Evolutionary conservation across 2,113 vertebrate species (phyloP).

Genomic region (Eublepharis macularius): DNA sequence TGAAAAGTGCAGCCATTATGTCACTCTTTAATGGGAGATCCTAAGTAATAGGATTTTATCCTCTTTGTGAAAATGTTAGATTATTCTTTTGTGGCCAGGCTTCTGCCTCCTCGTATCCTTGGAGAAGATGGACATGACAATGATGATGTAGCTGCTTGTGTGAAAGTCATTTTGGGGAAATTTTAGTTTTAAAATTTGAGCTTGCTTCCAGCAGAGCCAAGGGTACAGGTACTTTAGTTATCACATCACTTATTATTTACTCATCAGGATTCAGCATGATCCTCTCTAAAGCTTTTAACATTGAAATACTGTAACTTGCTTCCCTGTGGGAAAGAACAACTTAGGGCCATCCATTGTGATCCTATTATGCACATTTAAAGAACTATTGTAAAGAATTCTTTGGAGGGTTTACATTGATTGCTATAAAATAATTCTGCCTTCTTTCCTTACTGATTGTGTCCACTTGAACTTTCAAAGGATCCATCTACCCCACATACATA

Average conservation of each 20-base stretch:
- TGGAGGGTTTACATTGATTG: too few species aligned
- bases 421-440: too few species aligned
- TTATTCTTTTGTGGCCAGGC: not conserved
- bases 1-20: not conserved
- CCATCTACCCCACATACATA: not conserved
- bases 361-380: not conserved
- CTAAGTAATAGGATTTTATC: not conserved
- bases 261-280: not conserved
- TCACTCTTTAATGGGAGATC: not conserved
- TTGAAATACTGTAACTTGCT: not conserved
- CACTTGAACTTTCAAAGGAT: not conserved
- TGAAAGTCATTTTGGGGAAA: too few species aligned
- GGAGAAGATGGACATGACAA: not conserved
- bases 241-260: not conserved
- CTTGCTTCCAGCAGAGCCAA: not conserved
- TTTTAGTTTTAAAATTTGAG: not conserved
- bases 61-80: not conserved
- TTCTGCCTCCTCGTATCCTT: not conserved
- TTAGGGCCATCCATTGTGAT: not conserved
- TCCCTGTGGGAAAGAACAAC: not conserved
- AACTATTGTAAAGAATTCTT: too few species aligned
- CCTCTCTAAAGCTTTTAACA: not conserved
- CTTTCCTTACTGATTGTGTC: not conserved
- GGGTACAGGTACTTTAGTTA: not conserved
- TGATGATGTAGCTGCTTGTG: not conserved